A percentile compares a stretch with the other conserved stretches of the same genome.
Conservation (phyloP, 2,113 vertebrate species). For the Leptosomus discolor region DNA sequence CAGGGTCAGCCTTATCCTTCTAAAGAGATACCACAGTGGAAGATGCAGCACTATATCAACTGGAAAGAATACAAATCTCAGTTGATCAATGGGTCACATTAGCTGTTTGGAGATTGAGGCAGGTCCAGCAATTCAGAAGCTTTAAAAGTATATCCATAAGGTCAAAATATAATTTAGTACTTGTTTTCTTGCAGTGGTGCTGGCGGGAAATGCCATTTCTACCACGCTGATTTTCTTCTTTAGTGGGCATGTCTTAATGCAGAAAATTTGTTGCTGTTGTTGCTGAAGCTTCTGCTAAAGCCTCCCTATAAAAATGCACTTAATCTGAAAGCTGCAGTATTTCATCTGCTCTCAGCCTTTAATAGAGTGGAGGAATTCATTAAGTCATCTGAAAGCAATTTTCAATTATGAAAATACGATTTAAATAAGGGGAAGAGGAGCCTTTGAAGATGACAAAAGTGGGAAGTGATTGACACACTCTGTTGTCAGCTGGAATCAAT, state of each 20-base stretch:
- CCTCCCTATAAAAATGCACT: not conserved
- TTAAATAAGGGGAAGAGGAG: constrained; percentile 49
- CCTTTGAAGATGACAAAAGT: constrained; percentile 61
- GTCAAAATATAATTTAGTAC: not conserved
- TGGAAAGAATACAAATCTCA: constrained; percentile 6
- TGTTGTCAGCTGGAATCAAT: constrained; percentile 59
- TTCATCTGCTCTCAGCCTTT: constrained; percentile 22
- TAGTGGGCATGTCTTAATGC: not conserved
- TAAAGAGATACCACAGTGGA: not conserved
- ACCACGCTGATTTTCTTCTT: constrained; percentile 7
- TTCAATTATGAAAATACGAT: constrained; percentile 68
- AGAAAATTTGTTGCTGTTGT: not conserved
- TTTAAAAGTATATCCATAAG: not conserved
- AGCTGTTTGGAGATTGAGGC: not conserved
- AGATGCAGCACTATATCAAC: not conserved
- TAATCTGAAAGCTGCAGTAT: constrained; percentile 20
- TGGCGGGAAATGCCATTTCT: not conserved
- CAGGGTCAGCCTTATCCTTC: not conserved
- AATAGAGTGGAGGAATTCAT: constrained; percentile 52
- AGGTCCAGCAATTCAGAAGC: not conserved
- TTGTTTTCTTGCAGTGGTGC: not conserved
- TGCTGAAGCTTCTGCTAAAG: constrained; percentile 19
- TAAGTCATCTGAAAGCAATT: constrained; percentile 60
- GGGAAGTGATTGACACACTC: constrained; percentile 51
- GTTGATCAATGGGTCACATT: not conserved